Evolutionary conservation across 2,888 invertebrate genomes (phyloP), one percentile per base, ranked within the genome.

Genomic region (Lithosia quadra): DNA sequence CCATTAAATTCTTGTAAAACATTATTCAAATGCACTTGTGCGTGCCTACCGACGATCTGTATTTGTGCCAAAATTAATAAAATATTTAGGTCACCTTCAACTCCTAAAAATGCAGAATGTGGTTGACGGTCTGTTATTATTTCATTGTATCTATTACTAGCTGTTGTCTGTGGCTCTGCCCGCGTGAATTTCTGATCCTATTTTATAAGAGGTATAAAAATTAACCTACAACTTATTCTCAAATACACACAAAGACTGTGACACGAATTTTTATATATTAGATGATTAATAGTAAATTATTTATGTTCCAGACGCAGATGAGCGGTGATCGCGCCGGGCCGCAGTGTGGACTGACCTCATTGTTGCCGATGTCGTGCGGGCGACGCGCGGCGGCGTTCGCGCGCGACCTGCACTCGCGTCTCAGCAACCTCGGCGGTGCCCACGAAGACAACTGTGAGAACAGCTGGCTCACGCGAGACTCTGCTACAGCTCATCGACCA

Each of bases 331-430:
- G 93, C 90, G 92, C 94, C 86, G 92, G 91, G 73, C 87, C 93
- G 82, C 96, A 96, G 95, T 96, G 97, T 92, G 96, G 97, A 85
- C 93, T 97, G 85, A 95, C 96, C 85, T 96, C 97, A 79, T 93
- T 97, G 80, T 93, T 97, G 92, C 96, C 97, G 87, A 97, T 97
- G 96, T 97, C 97, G 90, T 98, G 97, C 89, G 96, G 97, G 71
- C 97, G 97, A 71, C 96, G 97, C 68, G 97, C 98, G 68, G 98
- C 97, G 88, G 97, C 97, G 70, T 98, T 98, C 90, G 98, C 98
- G 76, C 95, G 97, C 71, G 96, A 97, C 85, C 94, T 98, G 74
- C 97, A 97, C 86, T 96, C 96, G 68, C 96, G 97, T 75, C 93
- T 98, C 80, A 96, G 96, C 80, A 96, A 97, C 76, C 95, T 98